These are phyloP conservation scores for Leucopternis melanops DNA, from an alignment of 2,113 vertebrate species.

Conservation along the genomic window DNA sequence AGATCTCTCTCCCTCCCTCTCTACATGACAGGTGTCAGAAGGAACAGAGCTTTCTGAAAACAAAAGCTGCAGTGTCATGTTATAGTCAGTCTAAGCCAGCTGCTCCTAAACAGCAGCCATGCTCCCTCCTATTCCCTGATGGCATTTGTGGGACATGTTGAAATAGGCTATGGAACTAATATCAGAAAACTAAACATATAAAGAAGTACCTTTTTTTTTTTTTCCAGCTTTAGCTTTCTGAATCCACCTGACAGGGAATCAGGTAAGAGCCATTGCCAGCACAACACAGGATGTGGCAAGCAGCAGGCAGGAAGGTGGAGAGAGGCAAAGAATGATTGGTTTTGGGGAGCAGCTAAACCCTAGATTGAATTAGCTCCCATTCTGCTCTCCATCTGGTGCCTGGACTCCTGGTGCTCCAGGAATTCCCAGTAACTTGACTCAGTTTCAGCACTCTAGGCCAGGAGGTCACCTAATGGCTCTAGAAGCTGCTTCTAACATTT, in stretches of 20 bases:
- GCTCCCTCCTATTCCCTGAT: background rate
- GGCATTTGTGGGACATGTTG: background rate
- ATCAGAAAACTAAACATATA: background rate
- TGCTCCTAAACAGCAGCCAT: background rate
- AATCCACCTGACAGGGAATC: background rate
- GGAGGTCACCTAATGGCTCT: background rate
- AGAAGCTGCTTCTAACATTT: background rate
- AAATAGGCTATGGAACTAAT: background rate
- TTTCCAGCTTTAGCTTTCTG: background rate
- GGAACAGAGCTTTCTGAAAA: background rate
- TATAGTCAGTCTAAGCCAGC: background rate
- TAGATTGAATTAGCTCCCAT: background rate
- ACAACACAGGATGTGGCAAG: background rate
- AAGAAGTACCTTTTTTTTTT: background rate
- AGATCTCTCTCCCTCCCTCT: background rate
- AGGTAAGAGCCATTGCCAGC: background rate
- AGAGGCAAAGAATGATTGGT: background rate
- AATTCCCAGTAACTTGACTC: too few species aligned
- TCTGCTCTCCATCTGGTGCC: background rate
- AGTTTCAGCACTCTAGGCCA: background rate
- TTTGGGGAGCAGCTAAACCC: background rate
- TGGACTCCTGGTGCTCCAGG: background rate
- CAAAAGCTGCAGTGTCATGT: slow-evolving; percentile 37
- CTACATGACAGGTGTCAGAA: slow-evolving; percentile 34
- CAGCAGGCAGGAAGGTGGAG: background rate